phyloP scores from a whole-genome alignment of 2,797 vertebrate species.

The Semaprochilodus insignis region DNA sequence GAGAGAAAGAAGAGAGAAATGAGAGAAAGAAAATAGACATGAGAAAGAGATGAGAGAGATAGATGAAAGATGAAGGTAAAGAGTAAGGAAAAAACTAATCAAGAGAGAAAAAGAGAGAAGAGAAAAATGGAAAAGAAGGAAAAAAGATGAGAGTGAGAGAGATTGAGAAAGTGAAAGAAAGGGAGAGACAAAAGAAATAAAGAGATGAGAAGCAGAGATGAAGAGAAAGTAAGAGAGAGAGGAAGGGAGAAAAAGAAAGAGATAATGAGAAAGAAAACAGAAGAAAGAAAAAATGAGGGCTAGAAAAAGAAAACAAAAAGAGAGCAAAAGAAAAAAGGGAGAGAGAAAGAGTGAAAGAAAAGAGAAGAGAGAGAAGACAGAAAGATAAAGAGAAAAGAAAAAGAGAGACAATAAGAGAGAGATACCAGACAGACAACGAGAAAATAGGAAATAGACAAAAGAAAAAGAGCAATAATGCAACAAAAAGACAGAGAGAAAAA shows the following conservation, averaged over 20 bases:
- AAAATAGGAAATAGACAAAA: too few species aligned
- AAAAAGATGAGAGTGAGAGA: conserved; percentile 32
- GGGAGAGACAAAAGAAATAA: too few species aligned
- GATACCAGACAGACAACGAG: conserved; percentile 41
- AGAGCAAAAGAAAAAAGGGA: not conserved
- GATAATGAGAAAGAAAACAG: conserved; percentile 46
- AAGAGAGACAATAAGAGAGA: not conserved
- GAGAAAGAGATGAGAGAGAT: conserved; percentile 10
- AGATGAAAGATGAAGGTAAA: conserved; percentile 5
- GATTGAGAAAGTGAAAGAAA: conserved; percentile 5
- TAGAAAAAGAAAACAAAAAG: conserved; percentile 14
- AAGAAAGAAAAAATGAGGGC: not conserved
- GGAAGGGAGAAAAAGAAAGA: conserved; percentile 14
- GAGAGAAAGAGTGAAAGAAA: conserved; percentile 52
- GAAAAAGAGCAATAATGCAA: not conserved
- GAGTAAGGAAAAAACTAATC: not conserved
- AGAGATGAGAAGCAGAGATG: conserved; percentile 49
- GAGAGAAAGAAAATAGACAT: conserved; percentile 19
- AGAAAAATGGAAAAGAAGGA: not conserved
- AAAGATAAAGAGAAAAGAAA: not conserved
- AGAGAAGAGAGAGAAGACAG: conserved; percentile 14
- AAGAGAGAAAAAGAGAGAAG: conserved; percentile 49
- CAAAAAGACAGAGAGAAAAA: conserved; percentile 45
- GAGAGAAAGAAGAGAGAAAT: not conserved
- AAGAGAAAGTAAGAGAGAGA: not conserved